Conservation (phyloP, 2,888 invertebrate species). For the Idaea straminata region DNA sequence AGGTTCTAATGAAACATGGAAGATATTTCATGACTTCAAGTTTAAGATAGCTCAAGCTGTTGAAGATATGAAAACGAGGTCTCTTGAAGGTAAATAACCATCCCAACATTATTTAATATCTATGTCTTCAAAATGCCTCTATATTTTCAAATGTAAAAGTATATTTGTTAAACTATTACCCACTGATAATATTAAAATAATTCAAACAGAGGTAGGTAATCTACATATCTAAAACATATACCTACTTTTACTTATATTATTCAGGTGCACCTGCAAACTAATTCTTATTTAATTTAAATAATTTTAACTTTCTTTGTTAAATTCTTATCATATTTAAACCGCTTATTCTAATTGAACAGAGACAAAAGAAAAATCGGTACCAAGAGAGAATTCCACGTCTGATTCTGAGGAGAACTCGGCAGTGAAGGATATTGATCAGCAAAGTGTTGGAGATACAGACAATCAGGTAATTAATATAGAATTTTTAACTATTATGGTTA, state of each 20-base stretch:
- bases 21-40: conserved; percentile 85
- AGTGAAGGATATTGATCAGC: conserved; percentile 67
- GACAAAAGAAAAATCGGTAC: conserved; percentile 69
- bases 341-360: conserved; percentile 37
- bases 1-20: conserved; percentile 83
- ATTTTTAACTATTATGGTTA: neutral
- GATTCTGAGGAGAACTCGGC: conserved; percentile 81
- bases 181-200: no score
- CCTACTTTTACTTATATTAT: no score
- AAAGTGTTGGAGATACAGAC: conserved; percentile 75
- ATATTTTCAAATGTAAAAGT: conserved; percentile 6
- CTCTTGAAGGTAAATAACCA: conserved; percentile 69
- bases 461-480: conserved; percentile 59
- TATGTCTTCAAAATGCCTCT: neutral
- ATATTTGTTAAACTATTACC: no score
- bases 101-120: neutral
- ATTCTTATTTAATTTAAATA: no score
- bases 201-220: no score
- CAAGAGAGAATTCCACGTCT: conserved; percentile 83
- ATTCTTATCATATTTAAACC: neutral
- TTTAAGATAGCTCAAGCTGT: conserved; percentile 89
- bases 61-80: conserved; percentile 87
- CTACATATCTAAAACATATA: no score
- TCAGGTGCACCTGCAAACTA: no score
- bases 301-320: no score